Conservation (phyloP, 1,140 invertebrate genomes). For the Caerostris darwini region DNA sequence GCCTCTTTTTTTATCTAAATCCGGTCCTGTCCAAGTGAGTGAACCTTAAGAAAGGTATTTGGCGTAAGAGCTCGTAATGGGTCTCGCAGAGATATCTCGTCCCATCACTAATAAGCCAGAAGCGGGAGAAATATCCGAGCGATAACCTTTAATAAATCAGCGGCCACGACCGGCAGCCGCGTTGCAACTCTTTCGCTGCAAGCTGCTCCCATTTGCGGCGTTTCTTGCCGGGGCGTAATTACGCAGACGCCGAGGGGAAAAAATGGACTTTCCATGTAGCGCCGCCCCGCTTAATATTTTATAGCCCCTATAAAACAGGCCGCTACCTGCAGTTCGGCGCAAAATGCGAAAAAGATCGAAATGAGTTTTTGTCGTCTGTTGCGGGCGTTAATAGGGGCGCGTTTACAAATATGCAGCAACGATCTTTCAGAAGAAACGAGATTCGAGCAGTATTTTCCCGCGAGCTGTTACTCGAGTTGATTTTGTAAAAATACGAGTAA, state of each 20-base stretch:
- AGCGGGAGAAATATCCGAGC: conserved; percentile 3
- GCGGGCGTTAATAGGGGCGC: conserved; percentile 21
- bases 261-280: conserved; percentile 65
- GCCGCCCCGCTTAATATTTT: conserved; percentile 73
- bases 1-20: background rate
- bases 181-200: conserved; percentile 31
- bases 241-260: conserved; percentile 26
- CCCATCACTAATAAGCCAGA: background rate
- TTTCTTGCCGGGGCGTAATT: conserved; percentile 56
- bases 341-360: conserved; percentile 46
- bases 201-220: conserved; percentile 34
- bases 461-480: conserved; percentile 1
- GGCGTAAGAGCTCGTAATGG: background rate
- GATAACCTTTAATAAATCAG: conserved; percentile 63
- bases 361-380: conserved; percentile 28
- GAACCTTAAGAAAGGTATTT: background rate
- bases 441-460: background rate
- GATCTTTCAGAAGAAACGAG: conserved; percentile 21
- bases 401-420: conserved; percentile 19
- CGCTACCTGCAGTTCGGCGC: background rate
- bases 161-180: background rate
- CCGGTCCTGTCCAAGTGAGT: too few species aligned
- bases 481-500: background rate
- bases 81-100: background rate
- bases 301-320: conserved; percentile 62